phyloP scores from a whole-genome alignment of 2,113 vertebrate genomes.

The Vanacampus margaritifer region DNA sequence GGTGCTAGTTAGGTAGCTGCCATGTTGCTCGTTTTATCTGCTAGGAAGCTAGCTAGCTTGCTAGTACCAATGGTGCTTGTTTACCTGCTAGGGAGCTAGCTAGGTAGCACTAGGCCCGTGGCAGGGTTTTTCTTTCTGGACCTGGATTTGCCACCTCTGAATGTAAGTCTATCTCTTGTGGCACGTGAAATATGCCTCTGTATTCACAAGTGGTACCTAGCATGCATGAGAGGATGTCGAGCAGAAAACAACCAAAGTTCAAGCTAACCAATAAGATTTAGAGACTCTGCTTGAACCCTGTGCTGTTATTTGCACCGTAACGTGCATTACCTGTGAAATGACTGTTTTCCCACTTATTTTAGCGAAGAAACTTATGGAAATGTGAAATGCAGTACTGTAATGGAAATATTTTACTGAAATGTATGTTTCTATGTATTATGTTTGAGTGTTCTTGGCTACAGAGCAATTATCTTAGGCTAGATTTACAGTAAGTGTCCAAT shows the following conservation, averaged over 20 bases:
- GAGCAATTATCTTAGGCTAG: not conserved
- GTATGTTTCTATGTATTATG: slow-evolving; percentile 4
- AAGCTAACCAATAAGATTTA: not conserved
- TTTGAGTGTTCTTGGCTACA: slow-evolving; percentile 1
- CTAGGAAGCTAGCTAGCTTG: too few species aligned
- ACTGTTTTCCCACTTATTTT: slow-evolving; percentile 14
- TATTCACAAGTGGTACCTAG: not conserved
- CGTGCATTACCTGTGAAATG: slow-evolving; percentile 22
- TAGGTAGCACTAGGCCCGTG: too few species aligned
- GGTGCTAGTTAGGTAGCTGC: too few species aligned
- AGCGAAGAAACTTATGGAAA: slow-evolving; percentile 36
- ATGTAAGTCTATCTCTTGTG: slow-evolving; percentile 48
- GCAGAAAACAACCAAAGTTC: slow-evolving; percentile 1
- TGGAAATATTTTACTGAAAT: slow-evolving; percentile 24
- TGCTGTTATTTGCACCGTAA: slow-evolving; percentile 12
- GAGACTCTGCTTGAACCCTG: slow-evolving; percentile 14
- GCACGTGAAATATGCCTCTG: slow-evolving; percentile 29
- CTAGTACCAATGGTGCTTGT: too few species aligned
- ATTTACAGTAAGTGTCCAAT: not conserved
- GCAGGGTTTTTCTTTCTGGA: too few species aligned
- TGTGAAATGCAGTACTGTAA: slow-evolving; percentile 61
- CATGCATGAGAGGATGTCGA: not conserved
- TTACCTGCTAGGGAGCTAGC: too few species aligned
- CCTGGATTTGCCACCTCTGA: too few species aligned
- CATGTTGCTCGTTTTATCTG: too few species aligned